Conservation (phyloP, 2,113 vertebrate species). For the Stomatorhinus ivindoensis region DNA sequence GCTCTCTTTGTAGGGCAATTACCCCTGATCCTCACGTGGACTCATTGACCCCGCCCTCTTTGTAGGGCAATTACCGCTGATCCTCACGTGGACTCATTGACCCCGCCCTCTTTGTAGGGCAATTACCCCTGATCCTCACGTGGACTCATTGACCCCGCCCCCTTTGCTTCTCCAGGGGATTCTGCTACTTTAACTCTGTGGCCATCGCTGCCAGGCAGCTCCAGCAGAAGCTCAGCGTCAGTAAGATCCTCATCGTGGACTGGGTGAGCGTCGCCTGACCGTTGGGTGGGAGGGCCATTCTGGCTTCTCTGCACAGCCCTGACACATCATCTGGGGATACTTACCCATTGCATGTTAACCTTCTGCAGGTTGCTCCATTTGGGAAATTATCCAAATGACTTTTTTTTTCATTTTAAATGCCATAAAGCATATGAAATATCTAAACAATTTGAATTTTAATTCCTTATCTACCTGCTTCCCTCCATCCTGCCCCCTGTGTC, state of each 20-base stretch:
- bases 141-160: background rate
- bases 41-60: background rate
- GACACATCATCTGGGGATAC: background rate
- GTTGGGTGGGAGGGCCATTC: background rate
- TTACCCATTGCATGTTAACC: background rate
- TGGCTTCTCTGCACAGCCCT: background rate
- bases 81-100: too few species aligned
- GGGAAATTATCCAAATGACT: background rate
- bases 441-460: background rate
- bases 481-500: background rate
- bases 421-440: background rate
- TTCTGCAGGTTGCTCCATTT: background rate
- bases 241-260: slow-evolving; percentile 89
- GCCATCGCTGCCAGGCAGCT: slow-evolving; percentile 80
- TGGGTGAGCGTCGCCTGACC: slow-evolving; percentile 66
- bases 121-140: background rate
- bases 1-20: background rate
- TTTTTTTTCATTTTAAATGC: background rate
- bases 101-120: background rate
- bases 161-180: slow-evolving; percentile 67
- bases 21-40: background rate
- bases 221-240: slow-evolving; percentile 72
- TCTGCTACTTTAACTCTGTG: slow-evolving; percentile 95
- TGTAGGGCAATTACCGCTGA: too few species aligned
- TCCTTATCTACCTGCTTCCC: background rate